phyloP scores from a whole-genome alignment of 2,797 vertebrate genomes.

The Natrix natrix region DNA sequence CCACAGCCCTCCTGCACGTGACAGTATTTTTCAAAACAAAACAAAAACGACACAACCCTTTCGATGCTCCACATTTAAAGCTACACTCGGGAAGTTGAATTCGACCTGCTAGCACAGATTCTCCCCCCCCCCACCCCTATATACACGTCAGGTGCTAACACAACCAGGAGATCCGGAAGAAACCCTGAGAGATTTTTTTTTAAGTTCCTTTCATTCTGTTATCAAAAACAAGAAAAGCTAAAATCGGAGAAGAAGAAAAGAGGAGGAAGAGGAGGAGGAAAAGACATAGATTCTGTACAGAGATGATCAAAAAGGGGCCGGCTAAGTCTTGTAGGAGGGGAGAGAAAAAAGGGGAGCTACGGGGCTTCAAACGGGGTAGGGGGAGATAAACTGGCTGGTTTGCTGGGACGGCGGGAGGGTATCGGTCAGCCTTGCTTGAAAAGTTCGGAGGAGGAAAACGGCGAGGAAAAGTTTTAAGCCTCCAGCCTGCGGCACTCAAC shows the following conservation, averaged over 20 bases:
- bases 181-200: conserved; percentile 60
- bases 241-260: conserved; percentile 16
- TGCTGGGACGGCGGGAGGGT: background rate
- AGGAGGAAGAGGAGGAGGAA: background rate
- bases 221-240: conserved; percentile 8
- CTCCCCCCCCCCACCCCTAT: conserved; percentile 26
- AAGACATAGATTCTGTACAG: conserved; percentile 41
- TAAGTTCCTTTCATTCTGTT: conserved; percentile 41
- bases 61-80: conserved; percentile 57
- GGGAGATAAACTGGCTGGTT: conserved; percentile 17
- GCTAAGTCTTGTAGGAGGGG: background rate
- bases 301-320: conserved; percentile 27
- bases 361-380: conserved; percentile 28
- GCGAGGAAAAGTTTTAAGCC: background rate
- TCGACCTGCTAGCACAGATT: conserved; percentile 50
- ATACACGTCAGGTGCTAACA: conserved; percentile 41
- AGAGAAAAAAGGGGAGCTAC: background rate
- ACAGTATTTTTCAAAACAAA: conserved; percentile 18
- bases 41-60: conserved; percentile 13
- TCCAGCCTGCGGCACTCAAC: background rate
- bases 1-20: background rate
- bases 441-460: background rate
- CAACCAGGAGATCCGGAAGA: conserved; percentile 53
- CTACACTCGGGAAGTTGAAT: conserved; percentile 13
- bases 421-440: background rate